Evolutionary conservation across 2,113 vertebrate genomes (phyloP), one percentile per base, ranked within the genome.

Genomic region (Pseudorhombus dupliciocellatus): DNA sequence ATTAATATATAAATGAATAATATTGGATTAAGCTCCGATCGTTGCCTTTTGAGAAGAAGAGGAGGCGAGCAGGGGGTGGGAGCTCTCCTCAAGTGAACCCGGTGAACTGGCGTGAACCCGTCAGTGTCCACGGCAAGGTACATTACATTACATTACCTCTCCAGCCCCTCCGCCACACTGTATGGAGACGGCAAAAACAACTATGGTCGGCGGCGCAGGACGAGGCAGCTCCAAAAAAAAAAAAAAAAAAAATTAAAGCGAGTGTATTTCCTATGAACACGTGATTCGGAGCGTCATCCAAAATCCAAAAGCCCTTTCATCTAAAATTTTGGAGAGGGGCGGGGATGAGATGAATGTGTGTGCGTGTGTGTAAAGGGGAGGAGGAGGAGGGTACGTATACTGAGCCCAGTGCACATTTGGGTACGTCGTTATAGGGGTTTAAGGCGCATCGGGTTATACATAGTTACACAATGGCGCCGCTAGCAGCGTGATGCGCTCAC

Each of bases 231-330:
- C 82, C 88, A 46, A 46, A 46, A 46, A 46, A 46, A 46, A 44
- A 44, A 42, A 44, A 42, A 44, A 86, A 84, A 87, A 90, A 90
- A 93, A 90, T 90, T 85, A 91, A 88, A 93, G 90, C 90, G 90
- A 92, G 92, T 92, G 92, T 91, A 88, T 92, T 92, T 93, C 92
- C 92, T 91, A 91, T 83, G 92, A 88, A 87, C 93, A 94, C 93
- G 93, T 94, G 93, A 94, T 88, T 83, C 76, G 75, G 86, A 91
- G 92, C 93, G 93, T 93, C 93, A 94, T 91, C 91, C 92, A 91
- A 92, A 90, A 93, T 90, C 91, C 91, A 90, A 90, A 93, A 94
- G 88, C 88, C 86, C 91, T 92, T 92, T 91, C 92, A 93, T 90
- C 88, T 92, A 73, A 90, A 86, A 88, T 86, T 88, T 90, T 90